Conservation (phyloP, 2,113 vertebrate genomes). For the Rhadina sibilatrix region DNA sequence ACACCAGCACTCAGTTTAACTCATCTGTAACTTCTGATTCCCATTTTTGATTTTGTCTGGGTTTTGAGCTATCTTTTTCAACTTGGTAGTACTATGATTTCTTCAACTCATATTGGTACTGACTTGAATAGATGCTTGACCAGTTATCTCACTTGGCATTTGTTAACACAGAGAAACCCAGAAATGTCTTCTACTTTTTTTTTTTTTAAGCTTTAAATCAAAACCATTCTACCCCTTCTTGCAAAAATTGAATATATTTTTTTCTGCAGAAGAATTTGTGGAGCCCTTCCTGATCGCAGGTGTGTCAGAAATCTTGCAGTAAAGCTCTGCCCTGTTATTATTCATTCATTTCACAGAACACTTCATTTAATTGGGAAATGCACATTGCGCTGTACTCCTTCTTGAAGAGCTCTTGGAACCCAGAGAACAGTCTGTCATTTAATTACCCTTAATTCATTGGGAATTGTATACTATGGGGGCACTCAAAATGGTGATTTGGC, state of each 20-base stretch:
- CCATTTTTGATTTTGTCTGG: neutral
- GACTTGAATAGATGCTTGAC: neutral
- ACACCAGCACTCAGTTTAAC: neutral
- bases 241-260: neutral
- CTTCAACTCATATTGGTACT: neutral
- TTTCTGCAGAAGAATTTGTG: neutral
- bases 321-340: neutral
- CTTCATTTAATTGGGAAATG: neutral
- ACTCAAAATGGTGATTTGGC: neutral
- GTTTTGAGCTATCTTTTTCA: neutral
- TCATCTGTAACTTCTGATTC: neutral
- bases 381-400: neutral
- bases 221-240: neutral
- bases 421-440: neutral
- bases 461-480: neutral
- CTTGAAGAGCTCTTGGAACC: neutral
- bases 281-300: fast-evolving
- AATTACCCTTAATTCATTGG: neutral
- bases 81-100: neutral
- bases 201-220: neutral
- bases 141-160: neutral
- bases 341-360: neutral
- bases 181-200: neutral
- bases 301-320: neutral
- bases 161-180: neutral